Percentiles rank a stretch among this genome's conserved stretches.
Conservation (phyloP, 2,113 vertebrate species). For the Polypterus bichir region DNA sequence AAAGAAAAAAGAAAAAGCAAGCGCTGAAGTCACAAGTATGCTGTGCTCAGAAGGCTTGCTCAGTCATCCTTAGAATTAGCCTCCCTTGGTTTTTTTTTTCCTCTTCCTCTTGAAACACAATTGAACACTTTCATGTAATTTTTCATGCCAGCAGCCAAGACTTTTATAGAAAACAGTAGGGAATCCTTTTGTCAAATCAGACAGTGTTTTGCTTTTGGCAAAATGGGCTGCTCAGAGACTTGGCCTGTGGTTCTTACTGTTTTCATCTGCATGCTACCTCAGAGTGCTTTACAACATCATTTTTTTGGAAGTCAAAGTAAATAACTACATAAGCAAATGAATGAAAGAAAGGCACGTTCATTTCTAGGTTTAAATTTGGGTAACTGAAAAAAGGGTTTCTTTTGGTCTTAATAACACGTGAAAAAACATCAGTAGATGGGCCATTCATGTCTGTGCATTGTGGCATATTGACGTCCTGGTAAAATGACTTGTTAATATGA, state of each 20-base stretch:
- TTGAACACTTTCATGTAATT: conserved; percentile 27
- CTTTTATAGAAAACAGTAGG: conserved; percentile 62
- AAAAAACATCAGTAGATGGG: no score
- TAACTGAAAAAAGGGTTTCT: no score
- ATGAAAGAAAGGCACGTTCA: background rate
- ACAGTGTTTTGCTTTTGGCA: conserved; percentile 57
- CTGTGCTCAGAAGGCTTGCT: background rate
- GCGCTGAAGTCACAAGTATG: no score
- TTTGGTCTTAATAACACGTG: no score
- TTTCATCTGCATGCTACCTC: background rate
- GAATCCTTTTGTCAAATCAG: conserved; percentile 41
- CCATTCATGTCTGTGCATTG: no score
- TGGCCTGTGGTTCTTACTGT: conserved; percentile 30
- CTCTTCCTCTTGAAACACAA: conserved; percentile 11
- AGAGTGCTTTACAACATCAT: background rate
- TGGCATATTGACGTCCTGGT: no score
- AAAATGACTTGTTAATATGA: no score
- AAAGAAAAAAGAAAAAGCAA: no score
- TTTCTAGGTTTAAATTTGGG: no score
- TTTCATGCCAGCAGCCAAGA: conserved; percentile 33
- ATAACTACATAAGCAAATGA: background rate
- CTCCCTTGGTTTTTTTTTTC: background rate
- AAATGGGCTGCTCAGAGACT: conserved; percentile 46
- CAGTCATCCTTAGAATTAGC: conserved; percentile 1
- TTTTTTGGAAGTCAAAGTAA: background rate